Evolutionary conservation across 2,113 vertebrate species (phyloP).

Genomic region (Theristicus caerulescens): DNA sequence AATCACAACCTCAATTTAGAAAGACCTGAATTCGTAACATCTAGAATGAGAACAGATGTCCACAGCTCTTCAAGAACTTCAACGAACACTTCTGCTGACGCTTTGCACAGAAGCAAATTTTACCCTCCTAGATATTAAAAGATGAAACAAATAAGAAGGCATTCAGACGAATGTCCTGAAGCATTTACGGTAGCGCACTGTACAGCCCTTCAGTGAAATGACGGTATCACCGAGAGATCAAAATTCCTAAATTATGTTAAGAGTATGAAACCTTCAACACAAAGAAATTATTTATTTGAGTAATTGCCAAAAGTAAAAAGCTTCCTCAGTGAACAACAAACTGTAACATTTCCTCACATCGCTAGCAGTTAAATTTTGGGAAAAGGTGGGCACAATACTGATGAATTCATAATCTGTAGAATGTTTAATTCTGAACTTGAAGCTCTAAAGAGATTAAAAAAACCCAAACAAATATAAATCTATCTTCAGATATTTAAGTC

Average conservation of each 20-base stretch:
- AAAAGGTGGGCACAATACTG: background rate
- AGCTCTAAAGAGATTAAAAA: background rate
- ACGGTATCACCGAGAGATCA: background rate
- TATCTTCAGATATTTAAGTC: conserved; percentile 14
- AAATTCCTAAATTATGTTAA: background rate
- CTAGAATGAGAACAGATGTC: background rate
- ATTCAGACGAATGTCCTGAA: background rate
- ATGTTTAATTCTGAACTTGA: background rate
- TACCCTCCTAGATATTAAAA: background rate
- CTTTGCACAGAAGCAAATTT: background rate
- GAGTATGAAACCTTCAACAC: background rate
- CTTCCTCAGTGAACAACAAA: background rate
- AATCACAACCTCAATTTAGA: background rate
- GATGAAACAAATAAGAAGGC: background rate
- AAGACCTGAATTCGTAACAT: background rate
- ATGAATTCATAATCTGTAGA: background rate
- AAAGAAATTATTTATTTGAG: background rate
- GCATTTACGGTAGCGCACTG: background rate
- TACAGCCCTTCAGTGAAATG: background rate
- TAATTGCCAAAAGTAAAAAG: background rate
- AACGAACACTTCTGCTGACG: background rate
- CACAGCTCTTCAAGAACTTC: background rate
- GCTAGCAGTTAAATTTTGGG: background rate
- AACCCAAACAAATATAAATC: background rate
- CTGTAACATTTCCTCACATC: background rate